Evolutionary conservation across 2,888 invertebrate genomes (phyloP), one percentile per base, ranked within the genome.

Genomic region (Baronia brevicornis): DNA sequence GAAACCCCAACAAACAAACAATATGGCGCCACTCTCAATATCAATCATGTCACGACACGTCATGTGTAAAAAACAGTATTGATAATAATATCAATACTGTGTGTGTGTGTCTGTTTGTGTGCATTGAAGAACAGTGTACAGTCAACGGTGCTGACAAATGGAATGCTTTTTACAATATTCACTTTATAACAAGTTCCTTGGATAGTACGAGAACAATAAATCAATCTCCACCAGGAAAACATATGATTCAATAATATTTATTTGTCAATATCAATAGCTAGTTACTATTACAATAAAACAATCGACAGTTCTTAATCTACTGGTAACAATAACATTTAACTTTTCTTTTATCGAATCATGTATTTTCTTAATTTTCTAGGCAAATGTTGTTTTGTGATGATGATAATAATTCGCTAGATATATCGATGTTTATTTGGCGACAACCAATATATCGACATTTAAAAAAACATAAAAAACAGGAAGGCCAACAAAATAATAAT

Each of bases 281-380:
- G 50, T 56, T 52, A 38, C 53, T 52, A 59, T 49, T 56, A 51
- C 38, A 45, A 65, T 58, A 55, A 67, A 74, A 78, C 71, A 72
- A 74, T 65, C 58, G 67, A 70, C 61, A 66, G 65, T 55, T 60
- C 80, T 78, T 74, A 80, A 60, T 68, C 80, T 84, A 84, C 68
- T 84, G 82, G 82, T 84, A 84, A 84, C 84, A 78, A 79, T 71
- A 77, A 78, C 69, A 74, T 72, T 69, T 64, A 69, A 65, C 54
- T 30, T 33, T 33, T 39, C 25, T 31, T 47, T 60, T 55, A 60
- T 58, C n/a, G n/a, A n/a, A n/a, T n/a, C n/a, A n/a, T n/a, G n/a
- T n/a, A n/a, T n/a, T n/a, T n/a, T n/a, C n/a, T n/a, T n/a, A n/a
- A n/a, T n/a, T n/a, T n/a, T n/a, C n/a, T n/a, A n/a, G n/a, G n/a